These are phyloP conservation scores for Melanchra persicariae DNA, from an alignment of 2,888 invertebrate species.

Conservation along the genomic window DNA sequence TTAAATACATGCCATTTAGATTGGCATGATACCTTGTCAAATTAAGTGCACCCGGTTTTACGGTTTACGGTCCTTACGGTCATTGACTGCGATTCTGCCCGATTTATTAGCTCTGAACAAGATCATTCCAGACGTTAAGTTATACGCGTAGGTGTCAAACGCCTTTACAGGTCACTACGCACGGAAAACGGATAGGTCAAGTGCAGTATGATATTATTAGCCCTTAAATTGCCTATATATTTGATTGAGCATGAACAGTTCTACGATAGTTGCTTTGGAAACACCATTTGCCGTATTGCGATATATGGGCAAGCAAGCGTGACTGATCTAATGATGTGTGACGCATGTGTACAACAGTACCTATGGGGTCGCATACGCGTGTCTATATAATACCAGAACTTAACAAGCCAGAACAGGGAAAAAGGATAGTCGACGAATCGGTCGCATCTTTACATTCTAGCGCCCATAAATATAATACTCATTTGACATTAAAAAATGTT, in stretches of 20 bases:
- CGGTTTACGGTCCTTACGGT: no score
- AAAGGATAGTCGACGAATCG: background rate
- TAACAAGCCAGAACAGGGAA: background rate
- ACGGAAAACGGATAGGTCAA: slow-evolving; percentile 21
- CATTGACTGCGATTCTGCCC: slow-evolving; percentile 14
- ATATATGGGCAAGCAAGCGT: slow-evolving; percentile 31
- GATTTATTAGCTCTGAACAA: background rate
- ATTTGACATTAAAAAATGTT: background rate
- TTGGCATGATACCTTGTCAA: background rate
- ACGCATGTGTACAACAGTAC: slow-evolving; percentile 29
- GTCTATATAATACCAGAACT: background rate
- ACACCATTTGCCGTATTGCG: slow-evolving; percentile 29
- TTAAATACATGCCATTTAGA: no score
- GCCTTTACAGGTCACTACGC: slow-evolving; percentile 35
- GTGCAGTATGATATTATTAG: slow-evolving; percentile 21
- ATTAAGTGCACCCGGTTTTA: background rate
- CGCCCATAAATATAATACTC: background rate
- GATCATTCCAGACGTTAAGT: slow-evolving; percentile 2
- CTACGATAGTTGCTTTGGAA: slow-evolving; percentile 1
- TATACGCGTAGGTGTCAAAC: slow-evolving; percentile 27
- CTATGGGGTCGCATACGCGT: slow-evolving; percentile 9
- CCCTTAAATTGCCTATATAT: background rate
- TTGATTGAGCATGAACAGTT: slow-evolving; percentile 3
- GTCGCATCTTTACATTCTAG: background rate
- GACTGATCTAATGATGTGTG: slow-evolving; percentile 43